Evolutionary conservation across 2,113 vertebrate species (phyloP).

Genomic region (Okapia johnstoni): DNA sequence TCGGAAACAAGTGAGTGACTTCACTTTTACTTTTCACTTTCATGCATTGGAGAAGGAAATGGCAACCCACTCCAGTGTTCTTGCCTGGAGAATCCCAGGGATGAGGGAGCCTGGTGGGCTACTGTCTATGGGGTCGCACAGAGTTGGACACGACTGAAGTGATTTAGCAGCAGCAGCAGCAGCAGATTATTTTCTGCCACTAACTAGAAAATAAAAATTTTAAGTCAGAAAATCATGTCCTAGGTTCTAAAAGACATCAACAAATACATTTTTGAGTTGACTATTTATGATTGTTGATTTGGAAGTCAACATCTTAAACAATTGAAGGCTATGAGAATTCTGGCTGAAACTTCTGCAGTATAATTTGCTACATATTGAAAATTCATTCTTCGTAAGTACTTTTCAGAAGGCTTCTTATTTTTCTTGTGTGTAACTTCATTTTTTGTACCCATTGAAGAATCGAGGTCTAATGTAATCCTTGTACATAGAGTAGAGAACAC

Average conservation of each 20-base stretch:
- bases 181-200: neutral
- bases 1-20: too few relatives aligned
- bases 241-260: neutral
- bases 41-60: too few relatives aligned
- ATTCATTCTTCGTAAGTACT: neutral
- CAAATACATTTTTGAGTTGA: neutral
- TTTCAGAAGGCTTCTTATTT: neutral
- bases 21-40: too few relatives aligned
- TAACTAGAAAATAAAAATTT: neutral
- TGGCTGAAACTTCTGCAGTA: neutral
- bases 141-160: too few relatives aligned
- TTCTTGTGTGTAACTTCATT: constrained; percentile 50
- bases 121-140: too few relatives aligned
- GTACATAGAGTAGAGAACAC: constrained; percentile 72
- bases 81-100: too few relatives aligned
- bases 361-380: neutral
- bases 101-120: too few relatives aligned
- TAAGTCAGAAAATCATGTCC: neutral
- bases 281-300: neutral
- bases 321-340: neutral
- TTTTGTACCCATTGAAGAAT: constrained; percentile 7
- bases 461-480: constrained; percentile 58
- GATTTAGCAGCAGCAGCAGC: too few relatives aligned
- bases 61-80: too few relatives aligned
- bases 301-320: neutral